Evolutionary conservation across 2,888 invertebrate species (phyloP), one percentile per base, ranked within the genome.

Genomic region (Sialis lutaria): DNA sequence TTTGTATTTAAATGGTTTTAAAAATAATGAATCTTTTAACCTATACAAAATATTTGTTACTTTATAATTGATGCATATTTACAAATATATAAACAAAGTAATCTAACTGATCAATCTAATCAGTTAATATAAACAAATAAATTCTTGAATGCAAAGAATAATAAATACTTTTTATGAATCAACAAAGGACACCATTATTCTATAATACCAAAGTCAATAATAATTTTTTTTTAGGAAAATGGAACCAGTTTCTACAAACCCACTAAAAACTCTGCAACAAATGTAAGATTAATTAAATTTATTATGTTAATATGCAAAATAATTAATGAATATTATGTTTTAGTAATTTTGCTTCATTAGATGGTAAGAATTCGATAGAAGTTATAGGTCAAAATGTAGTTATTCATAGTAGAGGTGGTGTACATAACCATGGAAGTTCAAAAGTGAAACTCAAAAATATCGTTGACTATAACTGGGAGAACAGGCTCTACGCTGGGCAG

Each of bases 391-490:
- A 72, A 37, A 75, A 83, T 58, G 82, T 87, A 10, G 73, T 75
- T 47, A 74, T 89, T 33, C 70, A 77, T 48, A 80, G 83, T 33
- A 81, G 77, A 48, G 69, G 78, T 6, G 84, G 83, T 8, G 75
- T 70, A 46, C 85, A 84, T 57, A 77, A 78, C 56, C 83, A 83
- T 57, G 88, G 88, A 41, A 86, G 86, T 61, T 90, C 89, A 1
- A 86, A 90, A 68, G 87, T 95, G 31, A 91, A 90, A 61, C 75
- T 91, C 41, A 85, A 82, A 58, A 89, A 86, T 62, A 75, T 91
- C 43, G 91, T 92, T 22, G 91, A 92, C 59, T 93, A 87, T 63
- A 85, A 84, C 53, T 95, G 95, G 95, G 93, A 93, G 61, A 75
- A 82, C 42, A 80, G 82, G 56, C 84, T 85, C 60, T 90, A 91